A percentile compares a stretch with the other conserved stretches of the same genome.
Conservation (phyloP, 2,113 vertebrate genomes). For the Sphaerodactylus townsendi region DNA sequence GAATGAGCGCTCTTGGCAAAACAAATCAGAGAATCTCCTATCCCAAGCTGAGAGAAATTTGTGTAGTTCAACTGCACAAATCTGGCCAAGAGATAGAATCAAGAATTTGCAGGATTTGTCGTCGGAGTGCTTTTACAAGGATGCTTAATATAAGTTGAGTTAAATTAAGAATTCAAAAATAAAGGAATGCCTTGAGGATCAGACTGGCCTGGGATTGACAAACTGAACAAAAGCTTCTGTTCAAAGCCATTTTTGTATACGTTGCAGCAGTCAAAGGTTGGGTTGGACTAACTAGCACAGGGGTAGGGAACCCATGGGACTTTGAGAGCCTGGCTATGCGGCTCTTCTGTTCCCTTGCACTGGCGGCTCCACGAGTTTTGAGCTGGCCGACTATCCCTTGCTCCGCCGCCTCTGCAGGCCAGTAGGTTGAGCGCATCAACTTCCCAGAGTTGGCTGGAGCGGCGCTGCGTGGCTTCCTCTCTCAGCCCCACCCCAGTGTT, state of each 20-base stretch:
- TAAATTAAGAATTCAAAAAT: slow-evolving; percentile 25
- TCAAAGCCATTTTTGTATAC: slow-evolving; percentile 28
- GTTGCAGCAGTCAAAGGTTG: neutral
- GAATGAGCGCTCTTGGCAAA: neutral
- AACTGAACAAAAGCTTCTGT: slow-evolving; percentile 13
- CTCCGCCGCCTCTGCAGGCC: too few relatives aligned
- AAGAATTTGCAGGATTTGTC: slow-evolving; percentile 29
- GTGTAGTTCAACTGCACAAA: neutral
- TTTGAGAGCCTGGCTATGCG: too few relatives aligned
- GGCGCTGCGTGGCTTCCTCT: too few relatives aligned
- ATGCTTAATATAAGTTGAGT: slow-evolving; percentile 17
- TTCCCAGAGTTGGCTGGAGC: too few relatives aligned
- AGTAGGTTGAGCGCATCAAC: too few relatives aligned
- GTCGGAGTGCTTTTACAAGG: neutral
- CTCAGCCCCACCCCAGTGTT: too few relatives aligned
- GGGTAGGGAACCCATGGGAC: too few relatives aligned
- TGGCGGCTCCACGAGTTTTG: too few relatives aligned
- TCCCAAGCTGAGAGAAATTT: slow-evolving; percentile 12
- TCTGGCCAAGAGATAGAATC: neutral
- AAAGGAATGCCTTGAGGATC: slow-evolving; percentile 23
- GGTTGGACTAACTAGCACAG: too few relatives aligned
- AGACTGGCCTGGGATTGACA: slow-evolving; percentile 15
- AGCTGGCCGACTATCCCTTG: too few relatives aligned
- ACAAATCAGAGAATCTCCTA: slow-evolving; percentile 12
- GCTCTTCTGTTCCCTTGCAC: too few relatives aligned